These are phyloP conservation scores for Drosophila miranda DNA, from an alignment of 1,140 invertebrate species.

Conservation along the genomic window DNA sequence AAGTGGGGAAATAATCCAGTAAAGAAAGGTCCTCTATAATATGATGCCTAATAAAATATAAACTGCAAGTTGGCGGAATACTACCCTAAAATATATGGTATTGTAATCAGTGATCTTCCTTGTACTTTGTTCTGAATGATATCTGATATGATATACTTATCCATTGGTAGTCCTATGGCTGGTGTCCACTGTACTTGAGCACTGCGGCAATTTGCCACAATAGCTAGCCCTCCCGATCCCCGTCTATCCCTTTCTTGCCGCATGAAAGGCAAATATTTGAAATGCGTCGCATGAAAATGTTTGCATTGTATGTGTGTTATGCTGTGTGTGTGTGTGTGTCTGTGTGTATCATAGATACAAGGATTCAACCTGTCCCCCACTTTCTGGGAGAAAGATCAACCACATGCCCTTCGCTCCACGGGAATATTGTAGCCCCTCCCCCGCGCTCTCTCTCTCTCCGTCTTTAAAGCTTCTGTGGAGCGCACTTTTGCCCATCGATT, in stretches of 20 bases:
- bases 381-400: constrained; percentile 35
- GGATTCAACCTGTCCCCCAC: constrained; percentile 6
- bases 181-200: constrained; percentile 10
- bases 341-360: constrained; percentile 51
- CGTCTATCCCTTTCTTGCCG: background rate
- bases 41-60: too few relatives aligned
- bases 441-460: too few relatives aligned
- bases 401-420: constrained; percentile 5
- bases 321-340: background rate
- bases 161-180: background rate
- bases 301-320: constrained; percentile 36
- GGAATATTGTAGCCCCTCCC: background rate
- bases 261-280: constrained; percentile 46
- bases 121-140: too few relatives aligned
- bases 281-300: constrained; percentile 55
- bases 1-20: too few relatives aligned
- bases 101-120: too few relatives aligned
- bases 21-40: too few relatives aligned
- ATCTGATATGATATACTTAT: too few relatives aligned
- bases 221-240: constrained; percentile 4
- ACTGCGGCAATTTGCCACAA: constrained; percentile 56
- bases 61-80: too few relatives aligned
- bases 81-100: too few relatives aligned
- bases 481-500: constrained; percentile 48
- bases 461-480: constrained; percentile 52